Percentiles rank a stretch among this genome's conserved stretches.
These are phyloP conservation scores for Embidobia sp. DNA, from an alignment of 2,888 invertebrate species.

Conservation along the genomic window DNA sequence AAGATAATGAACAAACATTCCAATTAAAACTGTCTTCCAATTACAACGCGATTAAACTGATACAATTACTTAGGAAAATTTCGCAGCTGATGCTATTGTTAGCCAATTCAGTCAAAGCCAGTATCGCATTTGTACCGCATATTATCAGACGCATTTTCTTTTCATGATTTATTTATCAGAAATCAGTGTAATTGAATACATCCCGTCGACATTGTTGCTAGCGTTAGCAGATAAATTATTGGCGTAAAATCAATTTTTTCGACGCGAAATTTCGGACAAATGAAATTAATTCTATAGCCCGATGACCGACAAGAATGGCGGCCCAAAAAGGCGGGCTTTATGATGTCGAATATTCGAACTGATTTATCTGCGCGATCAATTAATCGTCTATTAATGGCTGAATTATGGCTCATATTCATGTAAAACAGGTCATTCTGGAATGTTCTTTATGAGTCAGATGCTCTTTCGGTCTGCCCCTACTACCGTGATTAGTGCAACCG, in stretches of 20 bases:
- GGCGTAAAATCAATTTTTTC: too few relatives aligned
- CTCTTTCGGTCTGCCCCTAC: slow-evolving; percentile 20
- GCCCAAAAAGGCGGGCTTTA: neutral
- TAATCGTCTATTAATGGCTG: slow-evolving; percentile 37
- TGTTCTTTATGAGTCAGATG: slow-evolving; percentile 49
- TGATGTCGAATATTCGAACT: slow-evolving; percentile 27
- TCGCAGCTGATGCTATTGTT: slow-evolving; percentile 4
- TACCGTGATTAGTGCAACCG: slow-evolving; percentile 44
- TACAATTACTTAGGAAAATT: slow-evolving; percentile 45
- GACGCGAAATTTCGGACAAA: neutral
- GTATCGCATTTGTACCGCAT: too few relatives aligned
- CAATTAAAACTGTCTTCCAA: slow-evolving; percentile 54
- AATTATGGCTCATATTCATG: slow-evolving; percentile 49
- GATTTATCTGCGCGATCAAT: slow-evolving; percentile 48
- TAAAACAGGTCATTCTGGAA: slow-evolving; percentile 53
- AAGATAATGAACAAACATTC: slow-evolving; percentile 50
- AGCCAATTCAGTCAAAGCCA: slow-evolving; percentile 19
- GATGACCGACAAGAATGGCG: slow-evolving; percentile 4
- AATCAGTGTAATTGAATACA: too few relatives aligned
- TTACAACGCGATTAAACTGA: slow-evolving; percentile 45
- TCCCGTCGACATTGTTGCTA: too few relatives aligned
- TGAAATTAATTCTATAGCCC: slow-evolving; percentile 1
- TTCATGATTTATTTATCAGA: too few relatives aligned
- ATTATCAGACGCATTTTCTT: too few relatives aligned
- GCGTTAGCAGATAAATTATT: too few relatives aligned